phyloP scores from a whole-genome alignment of 2,888 invertebrate genomes.

The Aporophyla lueneburgensis region DNA sequence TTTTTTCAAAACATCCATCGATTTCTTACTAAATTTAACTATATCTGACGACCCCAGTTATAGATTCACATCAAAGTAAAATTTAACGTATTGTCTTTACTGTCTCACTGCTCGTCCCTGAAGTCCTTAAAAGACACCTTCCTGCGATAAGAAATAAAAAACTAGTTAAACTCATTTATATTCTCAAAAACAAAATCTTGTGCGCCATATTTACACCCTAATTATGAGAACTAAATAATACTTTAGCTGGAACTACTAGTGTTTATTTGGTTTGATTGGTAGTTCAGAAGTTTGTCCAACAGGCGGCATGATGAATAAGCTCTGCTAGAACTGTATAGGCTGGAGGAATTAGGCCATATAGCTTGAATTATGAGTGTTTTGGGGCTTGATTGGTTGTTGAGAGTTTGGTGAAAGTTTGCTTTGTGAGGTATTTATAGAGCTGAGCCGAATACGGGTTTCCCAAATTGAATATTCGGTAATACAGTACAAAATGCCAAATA shows the following conservation, averaged over 20 bases:
- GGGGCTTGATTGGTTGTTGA: slow-evolving; percentile 11
- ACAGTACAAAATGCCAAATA: background rate
- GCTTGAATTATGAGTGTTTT: slow-evolving; percentile 27
- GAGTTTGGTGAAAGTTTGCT: slow-evolving; percentile 21
- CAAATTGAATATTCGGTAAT: no score
- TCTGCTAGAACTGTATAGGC: background rate
- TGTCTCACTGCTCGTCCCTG: background rate
- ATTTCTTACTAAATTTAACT: no score
- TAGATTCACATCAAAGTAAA: no score
- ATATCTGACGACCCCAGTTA: no score
- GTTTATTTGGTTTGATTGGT: background rate
- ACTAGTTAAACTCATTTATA: background rate
- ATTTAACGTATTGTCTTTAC: background rate
- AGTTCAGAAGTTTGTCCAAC: slow-evolving; percentile 17
- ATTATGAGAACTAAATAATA: background rate
- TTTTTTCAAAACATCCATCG: no score
- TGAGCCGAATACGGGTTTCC: background rate
- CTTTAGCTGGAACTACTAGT: background rate
- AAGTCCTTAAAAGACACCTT: no score
- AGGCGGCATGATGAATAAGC: slow-evolving; percentile 10
- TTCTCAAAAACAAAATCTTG: background rate
- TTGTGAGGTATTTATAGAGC: slow-evolving; percentile 26
- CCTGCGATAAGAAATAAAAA: background rate
- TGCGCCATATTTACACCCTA: background rate
- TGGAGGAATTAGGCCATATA: slow-evolving; percentile 9